phyloP scores from a whole-genome alignment of 53 echinoderm and acorn worm species.

The Henricia sp. region DNA sequence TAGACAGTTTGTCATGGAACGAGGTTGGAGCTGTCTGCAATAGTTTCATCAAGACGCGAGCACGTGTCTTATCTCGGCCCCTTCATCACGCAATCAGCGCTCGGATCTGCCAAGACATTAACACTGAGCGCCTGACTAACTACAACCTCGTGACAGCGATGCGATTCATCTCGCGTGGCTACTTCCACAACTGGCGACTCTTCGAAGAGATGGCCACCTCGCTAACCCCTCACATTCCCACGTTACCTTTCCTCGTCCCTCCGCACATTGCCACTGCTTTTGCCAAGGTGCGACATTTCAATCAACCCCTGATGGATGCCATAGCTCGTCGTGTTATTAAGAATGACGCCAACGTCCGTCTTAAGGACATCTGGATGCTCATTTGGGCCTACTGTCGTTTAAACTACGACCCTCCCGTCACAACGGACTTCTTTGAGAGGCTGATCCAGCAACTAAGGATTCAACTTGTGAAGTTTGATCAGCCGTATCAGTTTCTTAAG shows the following conservation, averaged over 20 bases:
- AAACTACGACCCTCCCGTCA: slow-evolving; percentile 71
- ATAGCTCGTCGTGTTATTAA: slow-evolving; percentile 56
- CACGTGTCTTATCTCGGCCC: slow-evolving; percentile 38
- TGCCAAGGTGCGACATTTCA: slow-evolving; percentile 76
- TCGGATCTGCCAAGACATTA: slow-evolving; percentile 31
- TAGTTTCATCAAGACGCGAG: slow-evolving; percentile 69
- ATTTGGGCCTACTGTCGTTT: slow-evolving; percentile 84
- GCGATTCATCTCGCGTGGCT: slow-evolving; percentile 73
- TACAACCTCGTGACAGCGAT: slow-evolving; percentile 72
- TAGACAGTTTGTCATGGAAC: slow-evolving; percentile 53
- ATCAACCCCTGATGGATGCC: slow-evolving; percentile 70
- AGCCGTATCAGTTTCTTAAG: slow-evolving; percentile 59
- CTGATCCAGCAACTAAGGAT: slow-evolving; percentile 40
- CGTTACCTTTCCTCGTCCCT: slow-evolving; percentile 54
- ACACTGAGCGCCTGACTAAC: slow-evolving; percentile 42
- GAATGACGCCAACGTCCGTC: slow-evolving; percentile 21
- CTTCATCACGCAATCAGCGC: slow-evolving; percentile 51
- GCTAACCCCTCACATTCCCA: slow-evolving; percentile 50
- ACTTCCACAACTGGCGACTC: slow-evolving; percentile 54
- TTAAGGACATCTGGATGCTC: slow-evolving; percentile 77
- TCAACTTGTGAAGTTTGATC: neutral
- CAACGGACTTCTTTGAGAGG: slow-evolving; percentile 49
- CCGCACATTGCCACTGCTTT: slow-evolving; percentile 78
- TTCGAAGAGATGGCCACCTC: slow-evolving; percentile 65
- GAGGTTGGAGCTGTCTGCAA: slow-evolving; percentile 79